Percentiles rank a stretch among this genome's conserved stretches.
Conservation (phyloP, 2,113 vertebrate genomes). For the Myodes glareolus region DNA sequence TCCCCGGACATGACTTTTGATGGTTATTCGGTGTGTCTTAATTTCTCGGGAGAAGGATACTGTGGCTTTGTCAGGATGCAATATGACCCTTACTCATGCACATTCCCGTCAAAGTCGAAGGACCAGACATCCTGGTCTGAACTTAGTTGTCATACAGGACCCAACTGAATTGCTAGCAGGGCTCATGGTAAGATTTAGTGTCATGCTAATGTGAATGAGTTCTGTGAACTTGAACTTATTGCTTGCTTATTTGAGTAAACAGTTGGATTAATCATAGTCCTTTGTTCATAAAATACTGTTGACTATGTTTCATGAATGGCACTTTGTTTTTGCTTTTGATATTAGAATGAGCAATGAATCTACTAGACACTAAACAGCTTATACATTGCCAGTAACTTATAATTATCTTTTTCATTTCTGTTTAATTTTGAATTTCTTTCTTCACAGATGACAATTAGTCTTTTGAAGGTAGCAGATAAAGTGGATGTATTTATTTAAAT, state of each 20-base stretch:
- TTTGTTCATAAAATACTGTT: conserved; percentile 46
- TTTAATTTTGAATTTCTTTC: conserved; percentile 43
- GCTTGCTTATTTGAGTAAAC: conserved; percentile 25
- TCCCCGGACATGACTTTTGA: background rate
- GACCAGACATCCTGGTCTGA: conserved; percentile 12
- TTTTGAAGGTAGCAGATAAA: conserved; percentile 18
- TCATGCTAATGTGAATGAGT: background rate
- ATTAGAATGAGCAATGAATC: conserved; percentile 24
- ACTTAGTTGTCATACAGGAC: background rate
- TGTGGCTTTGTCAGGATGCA: background rate
- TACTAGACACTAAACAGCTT: background rate
- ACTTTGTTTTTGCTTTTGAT: conserved; percentile 32
- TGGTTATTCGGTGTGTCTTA: background rate
- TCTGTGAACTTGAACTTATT: background rate
- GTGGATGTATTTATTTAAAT: conserved; percentile 47
- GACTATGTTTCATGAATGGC: conserved; percentile 28
- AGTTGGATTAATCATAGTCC: conserved; percentile 41
- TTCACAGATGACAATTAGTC: conserved; percentile 33
- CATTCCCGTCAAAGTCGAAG: background rate
- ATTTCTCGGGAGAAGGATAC: background rate
- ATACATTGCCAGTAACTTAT: background rate
- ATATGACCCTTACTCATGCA: background rate
- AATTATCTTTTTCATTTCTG: conserved; percentile 17
- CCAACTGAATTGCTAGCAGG: background rate
- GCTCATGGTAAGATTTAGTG: background rate